These are phyloP conservation scores for Arctopsyche grandis DNA, from an alignment of 1,140 invertebrate genomes.

Conservation along the genomic window DNA sequence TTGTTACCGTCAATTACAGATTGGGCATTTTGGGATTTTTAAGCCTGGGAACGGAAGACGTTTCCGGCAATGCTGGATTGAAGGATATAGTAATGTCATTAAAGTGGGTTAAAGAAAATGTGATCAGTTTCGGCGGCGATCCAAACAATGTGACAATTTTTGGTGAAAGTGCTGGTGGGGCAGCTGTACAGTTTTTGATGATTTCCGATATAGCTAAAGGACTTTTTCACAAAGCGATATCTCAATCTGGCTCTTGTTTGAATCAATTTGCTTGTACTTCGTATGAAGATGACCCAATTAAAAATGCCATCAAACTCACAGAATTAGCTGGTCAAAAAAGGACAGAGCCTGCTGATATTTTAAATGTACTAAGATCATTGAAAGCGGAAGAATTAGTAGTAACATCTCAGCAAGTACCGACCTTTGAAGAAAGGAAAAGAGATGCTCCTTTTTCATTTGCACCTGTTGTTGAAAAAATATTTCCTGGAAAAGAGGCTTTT, in stretches of 20 bases:
- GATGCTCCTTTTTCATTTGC: conserved; percentile 55
- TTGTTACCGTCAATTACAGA: conserved; percentile 78
- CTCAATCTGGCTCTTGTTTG: conserved; percentile 74
- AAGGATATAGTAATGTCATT: conserved; percentile 72
- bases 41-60: conserved; percentile 64
- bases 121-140: conserved; percentile 68
- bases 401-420: conserved; percentile 53
- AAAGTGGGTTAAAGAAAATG: conserved; percentile 71
- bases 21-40: conserved; percentile 73
- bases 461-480: conserved; percentile 61
- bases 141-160: conserved; percentile 67
- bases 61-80: conserved; percentile 72
- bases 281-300: conserved; percentile 57
- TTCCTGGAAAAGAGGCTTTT: conserved; percentile 59
- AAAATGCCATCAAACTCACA: conserved; percentile 60
- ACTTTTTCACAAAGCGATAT: conserved; percentile 72
- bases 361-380: conserved; percentile 59
- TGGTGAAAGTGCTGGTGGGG: conserved; percentile 68
- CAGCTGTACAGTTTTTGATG: conserved; percentile 63
- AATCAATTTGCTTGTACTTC: conserved; percentile 67
- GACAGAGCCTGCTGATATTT: conserved; percentile 57
- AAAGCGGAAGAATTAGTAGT: conserved; percentile 60
- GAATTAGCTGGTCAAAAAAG: conserved; percentile 59
- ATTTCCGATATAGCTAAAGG: conserved; percentile 65
- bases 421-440: conserved; percentile 52